Base-by-base conservation (phyloP, 2,888 invertebrate genomes). In the Chirona hameri region DNA sequence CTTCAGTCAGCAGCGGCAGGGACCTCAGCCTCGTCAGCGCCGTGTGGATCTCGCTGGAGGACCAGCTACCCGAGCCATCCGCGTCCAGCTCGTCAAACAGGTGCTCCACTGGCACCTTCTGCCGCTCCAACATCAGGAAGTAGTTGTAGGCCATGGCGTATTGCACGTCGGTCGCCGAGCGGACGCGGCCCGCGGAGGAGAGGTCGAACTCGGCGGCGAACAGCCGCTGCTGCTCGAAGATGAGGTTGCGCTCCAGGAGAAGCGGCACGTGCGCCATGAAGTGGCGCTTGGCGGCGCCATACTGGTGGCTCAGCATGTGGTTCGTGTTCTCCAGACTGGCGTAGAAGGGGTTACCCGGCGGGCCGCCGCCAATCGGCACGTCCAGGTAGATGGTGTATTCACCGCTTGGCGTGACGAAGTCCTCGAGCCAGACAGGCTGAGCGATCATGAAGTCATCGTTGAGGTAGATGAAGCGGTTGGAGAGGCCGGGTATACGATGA, bases 231-330 rank as follows among this genome's bases (percentile, higher is more conserved):
- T 94, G 89, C 48, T 90, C 90, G 18, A 87, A 85, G 87, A 94
- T 90, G 60, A 93, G 90, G 83, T 90, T 88, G 84, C 90, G 91
- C 86, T 94, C 93, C 81, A 95, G 89, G 85, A 94, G 89, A 86
- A 94, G 93, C 0, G 94, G 94, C 88, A 94, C 92, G 86, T 95
- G 95, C 0, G 93, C 93, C 0, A 94, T 92, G 0, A 94, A 94
- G 87, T 92, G 91, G 21, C 95, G 89, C 18, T 91, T 89, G 85
- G 91, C 91, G 86, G 92, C 93, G 0, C 94, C 93, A 86, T 93
- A 95, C 60, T 89, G 90, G 57, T 88, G 88, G 87, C 12, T 12
- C 48, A 48, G 48, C 48, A 48, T 48, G 48, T 12, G 48, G 48
- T 48, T 12, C 12, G 48, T 48, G 48, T 12, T 48, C 48, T 48